Conservation (phyloP, 2,113 vertebrate species). For the Dromiciops gliroides region DNA sequence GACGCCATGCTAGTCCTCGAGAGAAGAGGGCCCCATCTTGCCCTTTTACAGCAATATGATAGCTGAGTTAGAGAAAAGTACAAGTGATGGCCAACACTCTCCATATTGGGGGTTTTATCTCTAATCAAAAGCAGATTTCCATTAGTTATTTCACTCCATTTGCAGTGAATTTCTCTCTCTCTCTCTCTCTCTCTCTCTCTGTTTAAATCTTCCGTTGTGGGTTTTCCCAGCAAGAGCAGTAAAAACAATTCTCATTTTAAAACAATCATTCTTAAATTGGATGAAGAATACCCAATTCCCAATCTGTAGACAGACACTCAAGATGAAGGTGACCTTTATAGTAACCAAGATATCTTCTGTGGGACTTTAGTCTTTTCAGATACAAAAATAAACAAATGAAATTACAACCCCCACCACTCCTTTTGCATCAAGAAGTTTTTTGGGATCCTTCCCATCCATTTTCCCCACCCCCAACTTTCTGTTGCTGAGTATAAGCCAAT, state of each 20-base stretch:
- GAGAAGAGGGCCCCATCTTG: neutral
- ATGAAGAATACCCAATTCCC: neutral
- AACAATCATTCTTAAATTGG: neutral
- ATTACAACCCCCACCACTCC: neutral
- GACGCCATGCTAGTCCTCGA: neutral
- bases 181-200: neutral
- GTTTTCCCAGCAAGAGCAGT: constrained; percentile 31
- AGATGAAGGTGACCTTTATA: neutral
- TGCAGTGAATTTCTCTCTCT: constrained; percentile 18
- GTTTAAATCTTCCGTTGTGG: constrained; percentile 40
- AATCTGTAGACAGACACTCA: constrained; percentile 34
- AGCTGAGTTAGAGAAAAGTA: neutral
- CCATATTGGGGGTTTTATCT: neutral
- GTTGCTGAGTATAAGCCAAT: too few species aligned
- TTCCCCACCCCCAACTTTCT: neutral
- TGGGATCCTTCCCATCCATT: constrained; percentile 17
- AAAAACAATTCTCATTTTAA: constrained; percentile 48
- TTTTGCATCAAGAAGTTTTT: constrained; percentile 45
- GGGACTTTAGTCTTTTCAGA: constrained; percentile 56
- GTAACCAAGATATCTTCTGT: constrained; percentile 29
- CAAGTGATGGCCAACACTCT: neutral
- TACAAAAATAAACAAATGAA: neutral
- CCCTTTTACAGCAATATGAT: neutral
- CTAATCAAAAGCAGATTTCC: constrained; percentile 16
- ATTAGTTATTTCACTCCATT: constrained; percentile 46